A percentile compares a stretch with the other conserved stretches of the same genome.
These are phyloP conservation scores for Naja naja DNA, from an alignment of 2,113 vertebrate genomes.

Conservation along the genomic window DNA sequence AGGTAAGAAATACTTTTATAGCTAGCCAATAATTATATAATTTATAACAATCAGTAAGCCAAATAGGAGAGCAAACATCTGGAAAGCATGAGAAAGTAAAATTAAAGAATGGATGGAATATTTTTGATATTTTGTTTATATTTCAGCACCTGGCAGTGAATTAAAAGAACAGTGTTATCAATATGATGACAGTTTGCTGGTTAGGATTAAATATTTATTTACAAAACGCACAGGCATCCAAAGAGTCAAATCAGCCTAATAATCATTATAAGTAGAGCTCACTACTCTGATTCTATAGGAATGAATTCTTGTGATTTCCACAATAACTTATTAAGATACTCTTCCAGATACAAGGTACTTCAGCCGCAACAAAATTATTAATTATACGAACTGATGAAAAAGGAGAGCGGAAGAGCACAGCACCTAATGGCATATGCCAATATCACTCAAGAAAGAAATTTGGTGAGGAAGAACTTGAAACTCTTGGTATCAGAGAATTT, in stretches of 20 bases:
- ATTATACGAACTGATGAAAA: slow-evolving; percentile 15
- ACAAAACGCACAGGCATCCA: background rate
- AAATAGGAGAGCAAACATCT: background rate
- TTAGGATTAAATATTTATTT: background rate
- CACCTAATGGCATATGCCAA: background rate
- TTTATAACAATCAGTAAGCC: background rate
- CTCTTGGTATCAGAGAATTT: background rate
- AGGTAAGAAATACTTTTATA: slow-evolving; percentile 50
- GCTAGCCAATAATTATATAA: background rate
- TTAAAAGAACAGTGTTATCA: background rate
- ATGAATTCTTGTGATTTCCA: background rate
- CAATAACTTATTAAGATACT: slow-evolving; percentile 10
- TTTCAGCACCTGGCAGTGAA: background rate
- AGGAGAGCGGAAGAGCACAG: background rate
- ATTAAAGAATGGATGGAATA: background rate
- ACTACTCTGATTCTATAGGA: background rate
- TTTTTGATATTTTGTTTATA: background rate
- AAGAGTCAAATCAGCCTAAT: no score
- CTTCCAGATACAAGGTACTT: slow-evolving; percentile 54
- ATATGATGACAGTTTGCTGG: background rate
- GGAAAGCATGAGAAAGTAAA: background rate
- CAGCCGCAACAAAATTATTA: slow-evolving; percentile 57
- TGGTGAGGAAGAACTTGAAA: background rate
- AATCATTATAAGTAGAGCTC: background rate
- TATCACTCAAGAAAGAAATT: background rate